A percentile compares a stretch with the other conserved stretches of the same genome.
Evolutionary conservation across 2,113 vertebrate species (phyloP).

Genomic region (Suncus etruscus): DNA sequence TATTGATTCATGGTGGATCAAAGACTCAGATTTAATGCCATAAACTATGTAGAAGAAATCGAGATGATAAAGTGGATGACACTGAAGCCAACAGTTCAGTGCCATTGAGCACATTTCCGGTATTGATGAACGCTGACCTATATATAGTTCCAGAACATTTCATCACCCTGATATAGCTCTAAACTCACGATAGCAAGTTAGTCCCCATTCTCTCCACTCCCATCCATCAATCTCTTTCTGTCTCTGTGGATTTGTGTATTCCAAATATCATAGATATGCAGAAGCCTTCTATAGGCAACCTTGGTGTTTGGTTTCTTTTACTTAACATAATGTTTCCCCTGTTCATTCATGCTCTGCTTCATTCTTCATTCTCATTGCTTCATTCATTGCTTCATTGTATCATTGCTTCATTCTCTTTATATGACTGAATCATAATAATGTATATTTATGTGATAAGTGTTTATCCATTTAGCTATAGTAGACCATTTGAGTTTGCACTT

Average conservation of each 20-base stretch:
- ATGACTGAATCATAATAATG: too few species aligned
- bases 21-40: too few species aligned
- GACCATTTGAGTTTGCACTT: background rate
- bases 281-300: background rate
- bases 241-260: background rate
- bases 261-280: background rate
- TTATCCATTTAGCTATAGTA: background rate
- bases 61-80: conserved; percentile 4
- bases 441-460: background rate
- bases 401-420: conserved; percentile 17
- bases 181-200: background rate
- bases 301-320: conserved; percentile 36
- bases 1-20: too few species aligned
- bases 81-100: conserved; percentile 7
- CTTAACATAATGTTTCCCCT: background rate
- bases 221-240: background rate
- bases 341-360: background rate
- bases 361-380: conserved; percentile 16
- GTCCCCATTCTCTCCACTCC: background rate
- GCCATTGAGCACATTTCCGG: background rate
- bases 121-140: background rate
- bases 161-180: background rate
- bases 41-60: too few species aligned
- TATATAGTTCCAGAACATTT: background rate
- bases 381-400: background rate